phyloP scores from a whole-genome alignment of 2,888 invertebrate species.

The Hypolimnas misippus region DNA sequence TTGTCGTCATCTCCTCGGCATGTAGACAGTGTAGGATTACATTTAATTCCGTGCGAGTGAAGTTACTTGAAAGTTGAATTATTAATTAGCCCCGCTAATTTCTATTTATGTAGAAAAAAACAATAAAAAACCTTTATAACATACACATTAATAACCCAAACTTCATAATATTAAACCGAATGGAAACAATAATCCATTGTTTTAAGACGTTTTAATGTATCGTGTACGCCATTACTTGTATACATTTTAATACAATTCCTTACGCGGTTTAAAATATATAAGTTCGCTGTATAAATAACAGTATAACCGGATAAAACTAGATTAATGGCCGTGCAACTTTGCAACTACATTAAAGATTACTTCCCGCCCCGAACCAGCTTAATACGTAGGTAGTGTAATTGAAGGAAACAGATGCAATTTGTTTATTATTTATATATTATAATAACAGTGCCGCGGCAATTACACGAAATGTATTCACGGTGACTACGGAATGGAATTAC shows the following conservation, averaged over 20 bases:
- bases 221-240: neutral
- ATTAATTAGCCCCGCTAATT: too few species aligned
- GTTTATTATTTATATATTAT: slow-evolving; percentile 73
- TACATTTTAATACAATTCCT: slow-evolving; percentile 11
- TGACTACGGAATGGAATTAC: slow-evolving; percentile 46
- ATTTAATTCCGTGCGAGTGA: too few species aligned
- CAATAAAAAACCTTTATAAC: neutral
- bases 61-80: too few species aligned
- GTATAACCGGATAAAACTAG: slow-evolving; percentile 40
- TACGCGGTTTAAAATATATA: slow-evolving; percentile 29
- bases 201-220: neutral
- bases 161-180: neutral
- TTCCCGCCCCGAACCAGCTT: slow-evolving; percentile 41
- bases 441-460: slow-evolving; percentile 56
- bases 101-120: neutral
- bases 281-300: slow-evolving; percentile 37
- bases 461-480: slow-evolving; percentile 56
- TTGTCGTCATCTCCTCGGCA: too few species aligned
- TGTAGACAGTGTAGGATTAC: too few species aligned
- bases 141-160: neutral
- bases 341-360: slow-evolving; percentile 41
- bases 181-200: neutral
- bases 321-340: slow-evolving; percentile 43
- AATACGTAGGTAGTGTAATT: slow-evolving; percentile 50
- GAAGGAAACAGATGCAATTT: slow-evolving; percentile 64